phyloP scores from a whole-genome alignment of 2,113 vertebrate genomes.

The Apodemus sylvaticus region DNA sequence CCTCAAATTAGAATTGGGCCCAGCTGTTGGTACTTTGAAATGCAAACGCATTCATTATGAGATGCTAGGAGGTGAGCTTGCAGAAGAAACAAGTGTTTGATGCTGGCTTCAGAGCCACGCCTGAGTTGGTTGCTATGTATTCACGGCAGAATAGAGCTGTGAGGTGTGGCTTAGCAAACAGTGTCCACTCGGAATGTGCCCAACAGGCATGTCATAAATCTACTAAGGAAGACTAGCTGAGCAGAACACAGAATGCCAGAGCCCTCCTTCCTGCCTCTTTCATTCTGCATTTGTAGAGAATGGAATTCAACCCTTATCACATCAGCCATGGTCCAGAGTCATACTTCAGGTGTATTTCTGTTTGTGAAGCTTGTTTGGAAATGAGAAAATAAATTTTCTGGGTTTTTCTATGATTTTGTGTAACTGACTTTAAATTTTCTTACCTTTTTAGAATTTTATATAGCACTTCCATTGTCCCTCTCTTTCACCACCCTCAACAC shows the following conservation, averaged over 20 bases:
- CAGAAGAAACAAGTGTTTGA: neutral
- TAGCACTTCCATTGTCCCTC: neutral
- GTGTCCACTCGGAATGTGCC: too few species aligned
- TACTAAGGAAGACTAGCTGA: neutral
- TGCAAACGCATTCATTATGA: neutral
- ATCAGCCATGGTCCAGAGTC: neutral
- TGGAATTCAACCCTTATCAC: neutral
- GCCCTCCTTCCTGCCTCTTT: neutral
- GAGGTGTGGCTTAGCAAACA: neutral
- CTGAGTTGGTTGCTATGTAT: neutral
- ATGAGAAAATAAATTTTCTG: conserved; percentile 31
- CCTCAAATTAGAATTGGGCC: neutral
- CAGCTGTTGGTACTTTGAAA: neutral
- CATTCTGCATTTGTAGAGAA: neutral
- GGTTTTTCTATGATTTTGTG: neutral
- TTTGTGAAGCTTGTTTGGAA: neutral
- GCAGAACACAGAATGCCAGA: conserved; percentile 23
- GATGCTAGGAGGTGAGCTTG: accelerated
- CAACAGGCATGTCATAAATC: neutral
- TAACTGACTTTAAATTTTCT: neutral
- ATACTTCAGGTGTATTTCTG: neutral
- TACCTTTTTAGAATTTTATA: neutral
- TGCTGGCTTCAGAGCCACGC: neutral
- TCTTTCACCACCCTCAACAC: too few species aligned
- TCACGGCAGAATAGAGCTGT: too few species aligned